Evolutionary conservation across 2,113 vertebrate species (phyloP).

Genomic region (Chrysochloris asiatica): DNA sequence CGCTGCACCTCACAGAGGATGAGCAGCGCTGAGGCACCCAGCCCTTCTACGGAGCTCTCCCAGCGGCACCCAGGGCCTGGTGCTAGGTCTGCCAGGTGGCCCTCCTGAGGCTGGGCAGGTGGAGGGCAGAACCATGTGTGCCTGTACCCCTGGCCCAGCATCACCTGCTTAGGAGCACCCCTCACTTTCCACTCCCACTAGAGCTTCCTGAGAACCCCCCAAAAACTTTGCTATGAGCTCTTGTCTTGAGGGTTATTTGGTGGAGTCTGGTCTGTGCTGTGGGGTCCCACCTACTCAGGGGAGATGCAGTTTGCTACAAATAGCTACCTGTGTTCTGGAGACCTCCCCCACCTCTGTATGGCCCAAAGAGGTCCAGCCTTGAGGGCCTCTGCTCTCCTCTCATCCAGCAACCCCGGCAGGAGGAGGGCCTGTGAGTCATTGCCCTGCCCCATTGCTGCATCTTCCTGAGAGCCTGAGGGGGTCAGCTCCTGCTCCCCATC

Average conservation of each 20-base stretch:
- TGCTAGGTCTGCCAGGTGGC: not conserved
- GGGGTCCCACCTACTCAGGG: not conserved
- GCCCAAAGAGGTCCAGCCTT: not conserved
- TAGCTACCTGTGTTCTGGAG: not conserved
- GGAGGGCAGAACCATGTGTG: not conserved
- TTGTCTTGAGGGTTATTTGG: not conserved
- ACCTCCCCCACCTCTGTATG: not conserved
- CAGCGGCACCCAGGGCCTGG: not conserved
- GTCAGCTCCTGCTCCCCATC: not conserved
- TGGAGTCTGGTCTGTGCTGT: not conserved
- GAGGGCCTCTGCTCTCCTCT: not conserved
- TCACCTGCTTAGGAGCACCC: no score
- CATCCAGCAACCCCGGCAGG: not conserved
- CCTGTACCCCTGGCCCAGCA: no score
- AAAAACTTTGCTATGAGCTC: not conserved
- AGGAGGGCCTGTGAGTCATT: not conserved
- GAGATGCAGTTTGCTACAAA: not conserved
- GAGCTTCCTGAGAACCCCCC: not conserved
- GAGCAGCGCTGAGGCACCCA: not conserved
- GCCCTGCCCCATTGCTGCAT: not conserved
- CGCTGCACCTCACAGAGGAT: not conserved
- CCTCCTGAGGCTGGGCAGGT: no score
- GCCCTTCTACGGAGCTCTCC: not conserved
- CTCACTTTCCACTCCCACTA: not conserved
- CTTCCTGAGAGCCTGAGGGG: not conserved